These are phyloP conservation scores for Agapostemon virescens DNA, from an alignment of 2,888 invertebrate species.

Conservation along the genomic window DNA sequence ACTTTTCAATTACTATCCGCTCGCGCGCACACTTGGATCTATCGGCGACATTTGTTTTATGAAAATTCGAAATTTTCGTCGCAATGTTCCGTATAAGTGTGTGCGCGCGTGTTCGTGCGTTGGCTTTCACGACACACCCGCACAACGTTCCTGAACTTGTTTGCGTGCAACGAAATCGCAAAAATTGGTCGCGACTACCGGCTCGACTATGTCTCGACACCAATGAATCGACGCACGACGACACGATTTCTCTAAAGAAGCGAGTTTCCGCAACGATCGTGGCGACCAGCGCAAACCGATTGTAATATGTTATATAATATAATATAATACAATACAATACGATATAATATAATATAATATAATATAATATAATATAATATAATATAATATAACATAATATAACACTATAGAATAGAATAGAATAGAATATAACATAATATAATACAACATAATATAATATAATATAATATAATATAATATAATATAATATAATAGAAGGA, in stretches of 20 bases:
- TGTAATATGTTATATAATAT: conserved; percentile 49
- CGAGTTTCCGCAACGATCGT: conserved; percentile 41
- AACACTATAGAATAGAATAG: neutral
- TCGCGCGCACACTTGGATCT: neutral
- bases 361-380: neutral
- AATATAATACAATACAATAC: neutral
- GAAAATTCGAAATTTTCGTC: conserved; percentile 62
- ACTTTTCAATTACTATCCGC: neutral
- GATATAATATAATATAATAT: neutral
- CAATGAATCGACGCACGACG: conserved; percentile 49
- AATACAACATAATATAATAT: too few relatives aligned
- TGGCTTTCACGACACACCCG: conserved; percentile 71
- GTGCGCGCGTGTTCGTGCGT: conserved; percentile 55
- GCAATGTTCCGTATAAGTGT: conserved; percentile 50
- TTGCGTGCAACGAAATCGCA: neutral
- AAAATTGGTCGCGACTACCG: neutral
- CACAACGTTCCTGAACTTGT: conserved; percentile 75
- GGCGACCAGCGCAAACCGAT: conserved; percentile 48
- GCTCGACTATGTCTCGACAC: neutral
- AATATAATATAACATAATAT: neutral
- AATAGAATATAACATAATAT: too few relatives aligned
- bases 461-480: neutral
- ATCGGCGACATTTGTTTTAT: conserved; percentile 69
- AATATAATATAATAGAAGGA: neutral
- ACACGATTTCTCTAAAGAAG: conserved; percentile 74